Evolutionary conservation across 2,113 vertebrate species (phyloP).

Genomic region (Anhinga rufa): DNA sequence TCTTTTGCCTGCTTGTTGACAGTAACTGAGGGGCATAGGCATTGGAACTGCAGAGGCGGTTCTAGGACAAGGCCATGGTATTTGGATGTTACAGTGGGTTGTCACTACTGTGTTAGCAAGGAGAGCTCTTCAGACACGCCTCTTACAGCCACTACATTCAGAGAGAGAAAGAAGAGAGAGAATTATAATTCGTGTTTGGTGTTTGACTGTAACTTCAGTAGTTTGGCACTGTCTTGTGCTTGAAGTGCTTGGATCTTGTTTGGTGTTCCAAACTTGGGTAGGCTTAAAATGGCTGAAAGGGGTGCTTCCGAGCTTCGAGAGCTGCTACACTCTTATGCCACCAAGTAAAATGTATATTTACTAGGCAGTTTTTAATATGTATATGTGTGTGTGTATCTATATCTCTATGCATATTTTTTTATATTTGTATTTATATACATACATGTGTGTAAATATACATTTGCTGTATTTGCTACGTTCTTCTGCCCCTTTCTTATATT

Average conservation of each 20-base stretch:
- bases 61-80: background rate
- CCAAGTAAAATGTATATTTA: background rate
- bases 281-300: background rate
- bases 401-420: background rate
- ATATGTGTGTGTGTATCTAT: rapidly evolving
- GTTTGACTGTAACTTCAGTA: background rate
- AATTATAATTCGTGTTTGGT: background rate
- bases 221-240: background rate
- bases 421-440: background rate
- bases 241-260: background rate
- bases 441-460: rapidly evolving
- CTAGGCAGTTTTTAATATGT: background rate
- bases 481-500: background rate
- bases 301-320: background rate
- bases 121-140: background rate
- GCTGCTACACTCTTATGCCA: background rate
- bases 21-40: background rate
- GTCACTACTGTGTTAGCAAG: background rate
- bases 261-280: background rate
- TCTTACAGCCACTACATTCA: background rate
- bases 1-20: background rate
- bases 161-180: background rate
- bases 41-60: background rate
- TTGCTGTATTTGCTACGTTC: background rate
- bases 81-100: background rate